Conservation (phyloP, 2,888 invertebrate genomes). For the Mythimna pallens region DNA sequence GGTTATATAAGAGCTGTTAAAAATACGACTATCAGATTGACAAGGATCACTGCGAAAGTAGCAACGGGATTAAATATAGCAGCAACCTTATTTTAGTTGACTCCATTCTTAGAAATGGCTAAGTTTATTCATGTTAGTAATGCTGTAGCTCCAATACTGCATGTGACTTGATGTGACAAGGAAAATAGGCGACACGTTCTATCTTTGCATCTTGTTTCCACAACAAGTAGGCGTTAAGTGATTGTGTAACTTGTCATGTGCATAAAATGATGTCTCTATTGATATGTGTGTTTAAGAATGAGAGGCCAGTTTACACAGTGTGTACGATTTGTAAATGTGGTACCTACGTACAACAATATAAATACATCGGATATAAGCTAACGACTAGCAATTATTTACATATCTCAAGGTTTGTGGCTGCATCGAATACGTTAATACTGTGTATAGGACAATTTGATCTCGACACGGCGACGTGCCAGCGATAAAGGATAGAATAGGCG, state of each 20-base stretch:
- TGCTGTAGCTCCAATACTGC: slow-evolving; percentile 12
- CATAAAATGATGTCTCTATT: slow-evolving; percentile 50
- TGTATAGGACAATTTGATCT: slow-evolving; percentile 8
- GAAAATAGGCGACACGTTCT: slow-evolving; percentile 43
- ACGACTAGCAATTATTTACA: slow-evolving; percentile 37
- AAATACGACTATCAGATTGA: slow-evolving; percentile 59
- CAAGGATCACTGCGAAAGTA: slow-evolving; percentile 59
- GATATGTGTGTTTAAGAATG: slow-evolving; percentile 40
- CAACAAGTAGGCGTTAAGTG: slow-evolving; percentile 38
- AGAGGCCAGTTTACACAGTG: slow-evolving; percentile 31
- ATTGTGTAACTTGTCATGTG: slow-evolving; percentile 51
- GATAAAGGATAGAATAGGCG: slow-evolving; percentile 11
- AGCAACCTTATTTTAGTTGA: slow-evolving; percentile 47
- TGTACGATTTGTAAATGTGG: slow-evolving; percentile 37
- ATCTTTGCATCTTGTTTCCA: slow-evolving; percentile 39
- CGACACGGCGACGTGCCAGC: slow-evolving; percentile 22
- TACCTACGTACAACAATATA: slow-evolving; percentile 13
- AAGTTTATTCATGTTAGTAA: slow-evolving; percentile 32
- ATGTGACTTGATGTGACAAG: slow-evolving; percentile 31
- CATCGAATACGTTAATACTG: slow-evolving; percentile 24
- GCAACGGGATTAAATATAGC: slow-evolving; percentile 50
- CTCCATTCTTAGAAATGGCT: slow-evolving; percentile 46
- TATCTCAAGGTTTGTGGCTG: slow-evolving; percentile 46
- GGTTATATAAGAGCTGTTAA: slow-evolving; percentile 66
- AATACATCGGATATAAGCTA: slow-evolving; percentile 21